Conservation (phyloP, 2,888 invertebrate species). For the Hypselothyrea guttata region DNA sequence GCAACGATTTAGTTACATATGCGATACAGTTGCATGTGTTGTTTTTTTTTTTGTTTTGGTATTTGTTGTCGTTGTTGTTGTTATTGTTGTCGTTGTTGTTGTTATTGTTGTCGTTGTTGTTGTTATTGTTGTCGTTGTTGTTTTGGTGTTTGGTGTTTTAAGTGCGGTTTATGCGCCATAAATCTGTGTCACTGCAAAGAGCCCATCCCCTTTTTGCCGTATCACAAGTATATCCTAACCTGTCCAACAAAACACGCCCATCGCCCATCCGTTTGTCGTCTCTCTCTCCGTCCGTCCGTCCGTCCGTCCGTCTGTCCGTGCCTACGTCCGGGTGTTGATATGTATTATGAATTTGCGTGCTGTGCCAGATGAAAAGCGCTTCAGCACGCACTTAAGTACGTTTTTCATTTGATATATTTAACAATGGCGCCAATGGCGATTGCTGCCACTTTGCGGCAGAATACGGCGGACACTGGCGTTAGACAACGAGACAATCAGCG, state of each 20-base stretch:
- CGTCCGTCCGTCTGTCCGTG: background rate
- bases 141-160: slow-evolving; percentile 11
- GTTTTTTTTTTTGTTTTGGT: slow-evolving; percentile 5
- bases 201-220: background rate
- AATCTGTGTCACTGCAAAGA: slow-evolving; percentile 35
- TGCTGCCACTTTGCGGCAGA: background rate
- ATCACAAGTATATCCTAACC: slow-evolving; percentile 20
- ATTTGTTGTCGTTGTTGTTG: slow-evolving; percentile 3
- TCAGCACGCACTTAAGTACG: slow-evolving; percentile 63
- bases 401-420: slow-evolving; percentile 68
- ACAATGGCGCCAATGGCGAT: slow-evolving; percentile 38
- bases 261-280: background rate
- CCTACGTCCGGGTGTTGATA: slow-evolving; percentile 37
- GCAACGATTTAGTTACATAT: slow-evolving; percentile 19
- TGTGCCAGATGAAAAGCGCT: slow-evolving; percentile 58
- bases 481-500: slow-evolving; percentile 16
- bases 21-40: background rate
- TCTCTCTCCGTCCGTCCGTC: background rate
- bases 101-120: too few species aligned
- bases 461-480: background rate
- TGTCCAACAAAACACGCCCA: slow-evolving; percentile 28
- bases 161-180: slow-evolving; percentile 28
- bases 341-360: slow-evolving; percentile 63
- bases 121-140: slow-evolving; percentile 7
- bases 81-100: too few species aligned